Evolutionary conservation across 2,888 invertebrate species (phyloP).

Genomic region (Agrotis ipsilon): DNA sequence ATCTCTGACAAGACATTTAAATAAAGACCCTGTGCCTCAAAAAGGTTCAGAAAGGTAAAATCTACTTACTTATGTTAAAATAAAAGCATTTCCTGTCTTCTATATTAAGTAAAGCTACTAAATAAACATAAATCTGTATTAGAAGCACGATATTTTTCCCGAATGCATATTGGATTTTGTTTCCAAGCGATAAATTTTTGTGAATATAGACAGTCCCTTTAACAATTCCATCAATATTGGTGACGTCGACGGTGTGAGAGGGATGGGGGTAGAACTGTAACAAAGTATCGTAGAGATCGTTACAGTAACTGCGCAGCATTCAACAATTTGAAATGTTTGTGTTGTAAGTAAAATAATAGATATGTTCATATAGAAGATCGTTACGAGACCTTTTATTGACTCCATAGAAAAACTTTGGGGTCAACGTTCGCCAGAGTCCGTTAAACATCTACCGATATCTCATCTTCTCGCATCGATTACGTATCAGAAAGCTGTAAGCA

Average conservation of each 20-base stretch:
- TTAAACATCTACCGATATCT: conserved; percentile 1
- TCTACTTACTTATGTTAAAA: background rate
- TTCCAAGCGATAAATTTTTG: conserved; percentile 55
- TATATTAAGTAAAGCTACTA: conserved; percentile 18
- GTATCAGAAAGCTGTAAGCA: conserved; percentile 9
- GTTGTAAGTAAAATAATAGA: conserved; percentile 1
- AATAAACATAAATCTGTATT: conserved; percentile 40
- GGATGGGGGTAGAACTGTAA: conserved; percentile 14
- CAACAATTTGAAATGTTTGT: too few relatives aligned
- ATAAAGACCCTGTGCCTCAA: background rate
- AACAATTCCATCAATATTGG: conserved; percentile 61
- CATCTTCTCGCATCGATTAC: conserved; percentile 9
- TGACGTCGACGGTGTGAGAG: conserved; percentile 30
- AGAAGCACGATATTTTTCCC: conserved; percentile 33
- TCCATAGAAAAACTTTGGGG: background rate
- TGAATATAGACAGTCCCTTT: conserved; percentile 54
- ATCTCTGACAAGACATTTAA: background rate
- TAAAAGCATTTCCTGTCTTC: conserved; percentile 8
- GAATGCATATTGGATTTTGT: conserved; percentile 49
- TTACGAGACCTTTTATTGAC: background rate
- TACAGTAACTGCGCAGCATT: conserved; percentile 15
- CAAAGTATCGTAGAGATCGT: conserved; percentile 28
- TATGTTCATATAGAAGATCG: too few relatives aligned
- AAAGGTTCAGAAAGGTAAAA: background rate
- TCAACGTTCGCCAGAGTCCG: background rate